Conservation (phyloP, 2,113 vertebrate genomes). For the Indicator maculatus region DNA sequence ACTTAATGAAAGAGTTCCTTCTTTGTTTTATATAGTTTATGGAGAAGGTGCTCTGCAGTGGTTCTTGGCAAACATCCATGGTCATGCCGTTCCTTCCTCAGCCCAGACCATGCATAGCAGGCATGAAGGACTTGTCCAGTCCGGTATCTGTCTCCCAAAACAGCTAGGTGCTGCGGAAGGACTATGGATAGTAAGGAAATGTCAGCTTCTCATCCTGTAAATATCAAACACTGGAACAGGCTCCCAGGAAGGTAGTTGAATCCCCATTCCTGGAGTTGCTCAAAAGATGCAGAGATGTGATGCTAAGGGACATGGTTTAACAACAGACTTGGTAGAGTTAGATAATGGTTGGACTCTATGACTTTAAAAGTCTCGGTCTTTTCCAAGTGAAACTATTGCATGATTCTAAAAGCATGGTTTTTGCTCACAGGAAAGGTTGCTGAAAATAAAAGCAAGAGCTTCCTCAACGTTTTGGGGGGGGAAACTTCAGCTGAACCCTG, state of each 20-base stretch:
- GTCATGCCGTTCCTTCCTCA: fast-evolving
- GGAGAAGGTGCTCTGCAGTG: neutral
- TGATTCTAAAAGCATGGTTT: neutral
- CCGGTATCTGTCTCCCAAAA: neutral
- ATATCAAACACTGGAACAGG: too few relatives aligned
- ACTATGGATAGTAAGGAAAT: neutral
- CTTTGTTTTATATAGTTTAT: neutral
- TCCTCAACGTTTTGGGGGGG: neutral
- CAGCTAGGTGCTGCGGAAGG: neutral
- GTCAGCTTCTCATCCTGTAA: too few relatives aligned
- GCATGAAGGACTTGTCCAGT: neutral
- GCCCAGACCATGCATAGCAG: neutral
- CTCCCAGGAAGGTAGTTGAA: too few relatives aligned
- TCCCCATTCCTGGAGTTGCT: too few relatives aligned
- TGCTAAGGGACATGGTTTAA: too few relatives aligned
- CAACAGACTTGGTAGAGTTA: too few relatives aligned
- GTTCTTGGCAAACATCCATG: neutral
- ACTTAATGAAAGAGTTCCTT: neutral
- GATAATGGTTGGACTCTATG: too few relatives aligned
- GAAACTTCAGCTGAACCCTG: neutral
- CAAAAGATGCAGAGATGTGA: too few relatives aligned
- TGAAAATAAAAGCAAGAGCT: neutral
- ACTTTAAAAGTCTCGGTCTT: too few relatives aligned
- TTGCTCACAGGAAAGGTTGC: neutral
- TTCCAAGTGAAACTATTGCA: too few relatives aligned